Evolutionary conservation across 2,113 vertebrate genomes (phyloP).

Genomic region (Cyrtonyx montezumae): DNA sequence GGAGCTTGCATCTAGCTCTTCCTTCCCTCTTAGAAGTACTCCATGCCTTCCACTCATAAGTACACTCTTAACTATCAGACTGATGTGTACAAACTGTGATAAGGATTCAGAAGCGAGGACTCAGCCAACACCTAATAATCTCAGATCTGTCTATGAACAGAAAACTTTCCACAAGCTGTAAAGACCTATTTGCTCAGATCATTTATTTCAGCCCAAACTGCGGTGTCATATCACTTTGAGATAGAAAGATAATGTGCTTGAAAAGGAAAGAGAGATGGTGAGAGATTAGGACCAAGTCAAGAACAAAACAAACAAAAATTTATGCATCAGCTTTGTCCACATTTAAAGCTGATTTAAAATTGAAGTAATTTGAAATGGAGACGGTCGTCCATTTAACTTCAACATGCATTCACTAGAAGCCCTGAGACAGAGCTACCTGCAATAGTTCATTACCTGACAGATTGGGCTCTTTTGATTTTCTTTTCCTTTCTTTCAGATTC

Average conservation of each 20-base stretch:
- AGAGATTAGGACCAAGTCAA: background rate
- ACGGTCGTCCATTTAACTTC: background rate
- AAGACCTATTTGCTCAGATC: background rate
- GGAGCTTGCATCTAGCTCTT: background rate
- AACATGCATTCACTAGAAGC: rapidly evolving
- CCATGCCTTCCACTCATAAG: background rate
- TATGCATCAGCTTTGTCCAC: background rate
- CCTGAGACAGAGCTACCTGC: background rate
- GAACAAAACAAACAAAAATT: background rate
- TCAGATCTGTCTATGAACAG: background rate
- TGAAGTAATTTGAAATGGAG: background rate
- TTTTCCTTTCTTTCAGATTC: background rate
- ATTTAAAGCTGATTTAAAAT: background rate
- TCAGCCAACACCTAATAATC: background rate
- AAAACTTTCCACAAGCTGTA: background rate
- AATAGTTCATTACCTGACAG: background rate
- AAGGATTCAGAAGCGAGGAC: background rate
- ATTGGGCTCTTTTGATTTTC: background rate
- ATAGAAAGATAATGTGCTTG: background rate
- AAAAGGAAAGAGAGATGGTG: background rate
- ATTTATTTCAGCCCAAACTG: background rate
- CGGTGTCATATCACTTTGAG: background rate
- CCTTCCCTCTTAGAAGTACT: background rate
- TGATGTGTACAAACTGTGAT: background rate
- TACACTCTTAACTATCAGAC: background rate